phyloP scores from a whole-genome alignment of 2,797 vertebrate species.

The Cuniculus paca region DNA sequence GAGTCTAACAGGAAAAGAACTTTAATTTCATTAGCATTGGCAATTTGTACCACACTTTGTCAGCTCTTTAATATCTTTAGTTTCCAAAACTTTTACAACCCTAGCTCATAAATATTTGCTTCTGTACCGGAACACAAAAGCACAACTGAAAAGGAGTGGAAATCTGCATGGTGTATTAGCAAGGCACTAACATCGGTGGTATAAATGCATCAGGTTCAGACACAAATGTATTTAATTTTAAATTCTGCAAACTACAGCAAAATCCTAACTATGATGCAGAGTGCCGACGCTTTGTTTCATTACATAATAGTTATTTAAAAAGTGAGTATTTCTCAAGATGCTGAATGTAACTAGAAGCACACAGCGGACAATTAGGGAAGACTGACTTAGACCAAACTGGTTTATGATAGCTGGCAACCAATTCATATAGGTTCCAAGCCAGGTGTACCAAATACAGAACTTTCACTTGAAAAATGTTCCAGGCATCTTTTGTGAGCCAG shows the following conservation, averaged over 20 bases:
- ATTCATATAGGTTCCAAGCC: background rate
- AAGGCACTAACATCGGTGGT: background rate
- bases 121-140: background rate
- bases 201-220: background rate
- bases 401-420: background rate
- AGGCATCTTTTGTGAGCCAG: background rate
- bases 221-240: slow-evolving; percentile 31
- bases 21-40: slow-evolving; percentile 3
- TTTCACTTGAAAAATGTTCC: background rate
- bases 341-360: slow-evolving; percentile 36
- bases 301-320: slow-evolving; percentile 54
- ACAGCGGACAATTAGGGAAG: slow-evolving; percentile 5
- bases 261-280: slow-evolving; percentile 41
- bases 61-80: slow-evolving; percentile 38
- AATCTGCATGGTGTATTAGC: background rate
- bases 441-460: background rate
- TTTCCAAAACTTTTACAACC: slow-evolving; percentile 20
- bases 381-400: slow-evolving; percentile 19
- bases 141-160: background rate
- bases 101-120: background rate
- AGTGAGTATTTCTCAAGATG: slow-evolving; percentile 53
- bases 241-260: slow-evolving; percentile 57
- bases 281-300: slow-evolving; percentile 6
- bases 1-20: background rate
- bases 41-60: background rate